A percentile compares a stretch with the other conserved stretches of the same genome.
phyloP scores from a whole-genome alignment of 1,140 invertebrate species.

The Lepidurus couesii region DNA sequence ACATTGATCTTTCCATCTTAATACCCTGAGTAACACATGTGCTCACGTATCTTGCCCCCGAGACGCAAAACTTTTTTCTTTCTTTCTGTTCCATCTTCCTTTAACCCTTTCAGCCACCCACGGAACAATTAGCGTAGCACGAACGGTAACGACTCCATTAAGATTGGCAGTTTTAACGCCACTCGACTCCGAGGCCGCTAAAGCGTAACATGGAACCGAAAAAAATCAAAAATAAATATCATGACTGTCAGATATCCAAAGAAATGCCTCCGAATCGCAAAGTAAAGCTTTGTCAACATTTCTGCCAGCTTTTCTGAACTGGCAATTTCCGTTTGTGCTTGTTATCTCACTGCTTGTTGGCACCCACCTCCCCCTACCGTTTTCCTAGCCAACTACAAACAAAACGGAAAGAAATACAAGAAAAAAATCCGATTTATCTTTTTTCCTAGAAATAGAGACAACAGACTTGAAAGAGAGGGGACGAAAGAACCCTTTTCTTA shows the following conservation, averaged over 20 bases:
- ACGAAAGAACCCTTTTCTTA: neutral
- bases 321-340: neutral
- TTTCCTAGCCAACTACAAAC: neutral
- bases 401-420: neutral
- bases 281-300: constrained; percentile 8
- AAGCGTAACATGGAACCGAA: neutral
- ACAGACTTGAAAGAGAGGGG: neutral
- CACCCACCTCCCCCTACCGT: neutral
- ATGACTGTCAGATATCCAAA: neutral
- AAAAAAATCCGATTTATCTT: neutral
- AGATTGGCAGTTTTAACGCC: no score
- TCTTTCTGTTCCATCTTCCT: neutral
- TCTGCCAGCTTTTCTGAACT: neutral
- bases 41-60: neutral
- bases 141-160: no score
- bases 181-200: neutral
- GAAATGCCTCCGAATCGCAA: neutral
- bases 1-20: no score
- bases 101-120: neutral
- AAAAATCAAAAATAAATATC: no score
- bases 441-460: neutral
- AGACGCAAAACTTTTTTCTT: neutral
- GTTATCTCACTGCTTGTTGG: neutral
- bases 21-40: neutral
- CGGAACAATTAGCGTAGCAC: no score